Conservation (phyloP, 1,140 invertebrate genomes). For the Caenorhabditis remanei region DNA sequence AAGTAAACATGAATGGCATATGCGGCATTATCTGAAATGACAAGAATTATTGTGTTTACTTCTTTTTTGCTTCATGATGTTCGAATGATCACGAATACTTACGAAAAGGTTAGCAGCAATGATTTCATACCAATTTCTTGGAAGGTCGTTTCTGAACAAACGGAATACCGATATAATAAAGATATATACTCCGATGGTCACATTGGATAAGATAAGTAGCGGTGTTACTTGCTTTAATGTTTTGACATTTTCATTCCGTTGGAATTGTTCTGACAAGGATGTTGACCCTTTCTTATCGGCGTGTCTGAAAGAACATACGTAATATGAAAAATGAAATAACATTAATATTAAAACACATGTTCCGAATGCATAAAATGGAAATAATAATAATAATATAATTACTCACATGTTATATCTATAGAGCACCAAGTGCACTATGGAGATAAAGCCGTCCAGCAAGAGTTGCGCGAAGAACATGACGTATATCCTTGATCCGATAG, state of each 20-base stretch:
- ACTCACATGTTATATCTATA: slow-evolving; percentile 41
- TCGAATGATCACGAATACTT: neutral
- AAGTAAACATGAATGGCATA: slow-evolving; percentile 30
- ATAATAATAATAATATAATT: neutral
- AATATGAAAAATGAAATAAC: too few species aligned
- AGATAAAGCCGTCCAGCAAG: neutral
- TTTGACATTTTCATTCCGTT: slow-evolving; percentile 26
- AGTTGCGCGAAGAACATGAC: slow-evolving; percentile 35
- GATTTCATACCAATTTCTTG: slow-evolving; percentile 34
- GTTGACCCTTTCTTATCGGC: neutral
- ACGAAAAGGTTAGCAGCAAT: slow-evolving; percentile 40
- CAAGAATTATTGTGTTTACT: neutral
- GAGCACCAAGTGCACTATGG: neutral
- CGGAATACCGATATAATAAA: slow-evolving; percentile 19
- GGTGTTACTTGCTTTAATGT: slow-evolving; percentile 28
- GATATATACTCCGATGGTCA: slow-evolving; percentile 5
- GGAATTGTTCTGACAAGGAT: slow-evolving; percentile 27
- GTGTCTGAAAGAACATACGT: neutral
- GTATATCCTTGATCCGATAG: slow-evolving; percentile 2
- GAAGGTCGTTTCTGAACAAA: neutral
- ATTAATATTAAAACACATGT: neutral
- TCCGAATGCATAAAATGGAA: neutral
- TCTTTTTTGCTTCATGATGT: neutral
- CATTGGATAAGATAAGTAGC: slow-evolving; percentile 1
- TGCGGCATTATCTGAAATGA: slow-evolving; percentile 28